These are phyloP conservation scores for Ethmia dodecea DNA, from an alignment of 2,888 invertebrate genomes.

Conservation along the genomic window DNA sequence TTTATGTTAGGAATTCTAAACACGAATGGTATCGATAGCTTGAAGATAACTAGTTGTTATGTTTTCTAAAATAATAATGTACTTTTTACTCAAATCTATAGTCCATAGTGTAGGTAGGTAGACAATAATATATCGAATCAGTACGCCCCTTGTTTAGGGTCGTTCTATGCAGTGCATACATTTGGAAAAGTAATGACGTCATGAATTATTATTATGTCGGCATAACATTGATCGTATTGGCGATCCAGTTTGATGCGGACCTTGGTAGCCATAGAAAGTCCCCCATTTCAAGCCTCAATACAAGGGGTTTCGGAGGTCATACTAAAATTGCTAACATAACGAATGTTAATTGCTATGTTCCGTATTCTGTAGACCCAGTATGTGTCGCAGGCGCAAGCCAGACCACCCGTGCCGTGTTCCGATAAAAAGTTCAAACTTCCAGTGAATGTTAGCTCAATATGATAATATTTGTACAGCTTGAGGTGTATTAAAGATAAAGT, in stretches of 20 bases:
- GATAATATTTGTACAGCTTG: constrained; percentile 43
- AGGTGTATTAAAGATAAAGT: constrained; percentile 26
- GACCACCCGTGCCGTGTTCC: constrained; percentile 53
- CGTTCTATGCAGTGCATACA: constrained; percentile 38
- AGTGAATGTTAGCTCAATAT: constrained; percentile 32
- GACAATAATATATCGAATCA: too few relatives aligned
- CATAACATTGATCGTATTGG: constrained; percentile 45
- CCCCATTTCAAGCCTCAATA: constrained; percentile 1
- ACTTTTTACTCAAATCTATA: too few relatives aligned
- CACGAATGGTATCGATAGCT: too few relatives aligned
- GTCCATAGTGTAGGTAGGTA: too few relatives aligned
- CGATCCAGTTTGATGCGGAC: constrained; percentile 40
- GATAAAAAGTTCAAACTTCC: constrained; percentile 42
- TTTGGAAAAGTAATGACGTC: constrained; percentile 39
- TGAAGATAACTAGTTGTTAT: too few relatives aligned
- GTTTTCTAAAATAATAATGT: too few relatives aligned
- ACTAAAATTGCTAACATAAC: constrained; percentile 33
- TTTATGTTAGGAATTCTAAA: too few relatives aligned
- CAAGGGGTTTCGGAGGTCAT: constrained; percentile 36
- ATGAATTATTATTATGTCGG: constrained; percentile 47
- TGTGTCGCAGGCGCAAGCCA: constrained; percentile 44
- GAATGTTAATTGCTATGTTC: constrained; percentile 16
- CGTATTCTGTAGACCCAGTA: constrained; percentile 23
- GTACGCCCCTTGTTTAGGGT: constrained; percentile 43
- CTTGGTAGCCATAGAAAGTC: background rate